Evolutionary conservation across 2,888 invertebrate species (phyloP).

Genomic region (Biston stratarius): DNA sequence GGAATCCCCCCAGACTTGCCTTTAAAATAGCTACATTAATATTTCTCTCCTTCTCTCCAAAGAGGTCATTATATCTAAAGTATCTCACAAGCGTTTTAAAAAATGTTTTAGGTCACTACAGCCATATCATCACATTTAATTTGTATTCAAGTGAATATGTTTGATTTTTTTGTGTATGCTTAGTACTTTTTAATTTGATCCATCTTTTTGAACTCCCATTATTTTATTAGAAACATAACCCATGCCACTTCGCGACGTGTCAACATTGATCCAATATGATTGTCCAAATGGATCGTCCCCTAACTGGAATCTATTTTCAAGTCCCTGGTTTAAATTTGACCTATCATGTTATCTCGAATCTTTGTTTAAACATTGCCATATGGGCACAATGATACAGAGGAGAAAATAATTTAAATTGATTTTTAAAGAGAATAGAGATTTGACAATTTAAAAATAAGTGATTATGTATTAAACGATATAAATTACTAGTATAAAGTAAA

Average conservation of each 20-base stretch:
- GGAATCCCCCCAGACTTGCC: no score
- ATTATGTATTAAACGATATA: not conserved
- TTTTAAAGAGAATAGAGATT: not conserved
- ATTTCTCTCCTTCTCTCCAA: no score
- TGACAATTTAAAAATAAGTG: no score
- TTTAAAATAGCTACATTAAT: no score
- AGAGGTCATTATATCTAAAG: no score
- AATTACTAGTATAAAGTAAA: no score
- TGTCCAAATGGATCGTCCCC: conserved; percentile 57
- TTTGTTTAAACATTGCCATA: conserved; percentile 66
- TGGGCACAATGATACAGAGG: conserved; percentile 50
- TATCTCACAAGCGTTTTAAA: no score
- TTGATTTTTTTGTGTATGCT: no score
- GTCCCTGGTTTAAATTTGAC: conserved; percentile 65
- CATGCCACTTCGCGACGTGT: conserved; percentile 43
- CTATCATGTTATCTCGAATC: conserved; percentile 69
- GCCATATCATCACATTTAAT: no score
- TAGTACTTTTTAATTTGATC: not conserved
- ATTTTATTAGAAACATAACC: conserved; percentile 55
- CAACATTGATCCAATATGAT: conserved; percentile 32
- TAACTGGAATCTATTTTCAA: conserved; percentile 70
- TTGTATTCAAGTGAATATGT: no score
- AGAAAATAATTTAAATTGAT: conserved; percentile 15
- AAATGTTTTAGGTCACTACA: no score
- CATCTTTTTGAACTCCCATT: not conserved